Evolutionary conservation across 1,140 invertebrate species (phyloP), one percentile per base, ranked within the genome.

Genomic region (Panonychus citri): DNA sequence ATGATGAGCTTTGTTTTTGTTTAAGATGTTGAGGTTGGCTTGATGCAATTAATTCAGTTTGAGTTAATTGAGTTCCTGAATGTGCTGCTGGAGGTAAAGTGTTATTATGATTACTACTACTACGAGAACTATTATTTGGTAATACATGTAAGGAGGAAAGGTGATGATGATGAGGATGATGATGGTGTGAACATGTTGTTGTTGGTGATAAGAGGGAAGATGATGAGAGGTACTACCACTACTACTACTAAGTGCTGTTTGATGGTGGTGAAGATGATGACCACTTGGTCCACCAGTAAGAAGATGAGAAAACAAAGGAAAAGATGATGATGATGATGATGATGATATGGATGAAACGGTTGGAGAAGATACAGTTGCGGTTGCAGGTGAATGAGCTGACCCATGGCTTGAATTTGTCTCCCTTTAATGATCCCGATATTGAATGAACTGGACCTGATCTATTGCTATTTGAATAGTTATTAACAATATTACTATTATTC

Each of bases 61-160:
- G 5, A 34, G 30, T 7, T 34, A 34, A 34, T 12, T 12, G 5
- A 7, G 5, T 5, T 7, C 30, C 12, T 34, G 30, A 34, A 34
- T 24, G 26, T 24, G 13, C 57, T 55, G 42, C 58, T 56, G 2
- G 59, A 58, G 30, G 30, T 7, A 34, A 34, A 34, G 12, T 7
- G 12, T 34, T 34, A 34, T 34, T 34, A n/a, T n/a, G n/a, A n/a
- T n/a, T n/a, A n/a, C n/a, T n/a, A n/a, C n/a, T n/a, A n/a, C n/a
- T n/a, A n/a, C n/a, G n/a, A n/a, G n/a, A n/a, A n/a, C n/a, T n/a
- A n/a, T n/a, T n/a, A n/a, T n/a, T n/a, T n/a, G n/a, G n/a, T n/a
- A n/a, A n/a, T n/a, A n/a, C n/a, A n/a, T n/a, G n/a, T n/a, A n/a
- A n/a, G n/a, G n/a, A n/a, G n/a, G n/a, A n/a, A n/a, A n/a, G n/a